These are phyloP conservation scores for Typhlomys cinereus DNA, from an alignment of 2,113 vertebrate species.

Conservation along the genomic window DNA sequence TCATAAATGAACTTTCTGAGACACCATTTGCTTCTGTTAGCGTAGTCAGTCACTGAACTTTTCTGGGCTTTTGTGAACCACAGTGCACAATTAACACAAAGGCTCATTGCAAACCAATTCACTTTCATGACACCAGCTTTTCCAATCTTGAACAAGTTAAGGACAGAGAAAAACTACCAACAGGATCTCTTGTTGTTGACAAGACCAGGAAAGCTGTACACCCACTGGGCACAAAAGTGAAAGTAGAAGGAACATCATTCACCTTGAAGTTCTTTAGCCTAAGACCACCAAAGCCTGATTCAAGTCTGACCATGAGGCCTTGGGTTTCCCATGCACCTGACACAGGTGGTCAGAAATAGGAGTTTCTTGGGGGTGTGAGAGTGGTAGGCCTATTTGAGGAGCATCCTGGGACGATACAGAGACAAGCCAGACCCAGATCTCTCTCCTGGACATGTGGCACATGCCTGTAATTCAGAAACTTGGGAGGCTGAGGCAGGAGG, in stretches of 20 bases:
- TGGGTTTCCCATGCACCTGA: conserved; percentile 56
- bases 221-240: conserved; percentile 32
- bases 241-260: neutral
- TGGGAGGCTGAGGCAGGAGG: neutral
- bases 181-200: neutral
- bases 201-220: conserved; percentile 42
- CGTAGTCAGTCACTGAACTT: neutral
- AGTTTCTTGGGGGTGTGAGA: conserved; percentile 62
- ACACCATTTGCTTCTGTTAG: neutral
- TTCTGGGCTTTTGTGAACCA: neutral
- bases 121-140: neutral
- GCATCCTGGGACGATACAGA: neutral
- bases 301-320: conserved; percentile 55
- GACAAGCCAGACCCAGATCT: neutral
- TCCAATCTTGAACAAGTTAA: conserved; percentile 31
- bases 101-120: neutral
- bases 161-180: conserved; percentile 20
- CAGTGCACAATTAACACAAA: neutral
- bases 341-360: conserved; percentile 58
- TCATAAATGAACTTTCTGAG: conserved; percentile 10
- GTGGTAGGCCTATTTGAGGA: conserved; percentile 25
- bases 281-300: conserved; percentile 38
- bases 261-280: conserved; percentile 24
- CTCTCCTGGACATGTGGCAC: neutral
- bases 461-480: neutral